Base-by-base conservation (phyloP, 2,797 vertebrate genomes). In the Paramormyrops hopkinsi region DNA sequence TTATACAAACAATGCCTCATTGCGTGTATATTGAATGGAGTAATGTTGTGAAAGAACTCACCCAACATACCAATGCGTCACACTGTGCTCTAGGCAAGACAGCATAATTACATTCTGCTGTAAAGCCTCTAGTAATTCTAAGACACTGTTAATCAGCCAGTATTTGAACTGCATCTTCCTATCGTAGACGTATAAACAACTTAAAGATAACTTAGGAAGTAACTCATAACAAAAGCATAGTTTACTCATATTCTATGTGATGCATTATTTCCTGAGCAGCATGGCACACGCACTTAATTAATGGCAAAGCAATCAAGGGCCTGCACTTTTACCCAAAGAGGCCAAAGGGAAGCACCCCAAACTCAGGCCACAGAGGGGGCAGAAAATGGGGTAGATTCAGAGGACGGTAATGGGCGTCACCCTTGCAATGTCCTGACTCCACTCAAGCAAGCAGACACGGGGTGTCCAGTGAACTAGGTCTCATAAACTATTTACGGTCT, bases 401-500 rank as follows among this genome's bases (percentile, higher is more conserved):
- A 44, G 41, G 2, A 19, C 0, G 73, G 73, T 44, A 44, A 22
- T 50, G 46, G 41, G 14, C 82, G 22, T 25, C 22, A 50, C 19
- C 9, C 3, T 3, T 1, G 8, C 19, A 84, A 50, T 25, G 44
- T 25, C 82, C 50, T 54, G 51, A 53, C 29, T 33, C 48, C 51
- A 53, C 29, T 29, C 29, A 86, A 86, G 84, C 84, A 56, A 86
- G 48, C 5, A 86, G 12, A 56, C 50, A 53, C 84, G n/a, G 14
- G 51, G 84, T 86, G 51, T 86, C 51, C 48, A 54, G 25, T 86
- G 29, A 53, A 53, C 84, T 33, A 51, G 51, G 84, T 14, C 51
- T 86, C 84, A 86, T 86, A 11, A 86, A 86, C 84, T 86, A 86
- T 86, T 86, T 86, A 86, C 17, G 3, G 48, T 12, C n/a, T 22